phyloP scores from a whole-genome alignment of 2,113 vertebrate genomes.

The human (Homo sapiens) region DNA sequence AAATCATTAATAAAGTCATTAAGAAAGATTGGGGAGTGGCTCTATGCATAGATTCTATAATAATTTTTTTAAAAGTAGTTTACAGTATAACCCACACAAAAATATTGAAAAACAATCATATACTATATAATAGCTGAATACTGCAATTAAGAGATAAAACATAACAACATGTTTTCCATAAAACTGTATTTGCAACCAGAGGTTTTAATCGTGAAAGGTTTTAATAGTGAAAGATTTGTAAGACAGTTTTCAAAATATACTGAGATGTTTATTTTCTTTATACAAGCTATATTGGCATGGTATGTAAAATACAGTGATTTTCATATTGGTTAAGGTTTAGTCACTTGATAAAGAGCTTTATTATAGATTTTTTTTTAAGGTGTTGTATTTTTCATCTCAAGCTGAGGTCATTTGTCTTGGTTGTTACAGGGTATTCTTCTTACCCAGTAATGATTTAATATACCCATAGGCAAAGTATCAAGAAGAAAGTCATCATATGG shows the following conservation, averaged over 20 bases:
- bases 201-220: neutral
- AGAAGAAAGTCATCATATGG: neutral
- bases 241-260: neutral
- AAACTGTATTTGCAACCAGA: neutral
- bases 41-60: neutral
- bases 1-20: neutral
- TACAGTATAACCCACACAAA: neutral
- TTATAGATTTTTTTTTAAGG: neutral
- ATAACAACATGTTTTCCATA: neutral
- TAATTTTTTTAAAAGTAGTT: neutral
- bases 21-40: neutral
- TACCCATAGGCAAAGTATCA: neutral
- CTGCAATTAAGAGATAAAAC: neutral
- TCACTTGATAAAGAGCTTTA: neutral
- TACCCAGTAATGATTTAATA: neutral
- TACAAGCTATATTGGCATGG: neutral
- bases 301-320: neutral
- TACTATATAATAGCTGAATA: neutral
- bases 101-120: neutral
- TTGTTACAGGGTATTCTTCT: neutral
- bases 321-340: neutral
- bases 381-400: neutral
- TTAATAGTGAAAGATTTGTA: neutral
- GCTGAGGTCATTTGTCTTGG: neutral
- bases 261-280: neutral